These are phyloP conservation scores for Rhagium mordax DNA, from an alignment of 2,888 invertebrate genomes.

Conservation along the genomic window DNA sequence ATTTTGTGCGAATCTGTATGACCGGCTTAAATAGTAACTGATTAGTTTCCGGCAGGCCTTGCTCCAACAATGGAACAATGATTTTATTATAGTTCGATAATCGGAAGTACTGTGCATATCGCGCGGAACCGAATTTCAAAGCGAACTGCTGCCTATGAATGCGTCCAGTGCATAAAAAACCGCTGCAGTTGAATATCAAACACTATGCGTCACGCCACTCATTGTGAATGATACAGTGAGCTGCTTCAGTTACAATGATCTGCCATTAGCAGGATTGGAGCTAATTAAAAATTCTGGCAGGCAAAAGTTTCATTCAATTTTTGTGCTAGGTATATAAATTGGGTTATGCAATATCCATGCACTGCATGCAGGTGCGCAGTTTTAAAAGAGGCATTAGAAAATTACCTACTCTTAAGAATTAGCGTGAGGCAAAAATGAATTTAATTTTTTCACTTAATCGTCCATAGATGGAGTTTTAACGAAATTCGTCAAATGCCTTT, in stretches of 20 bases:
- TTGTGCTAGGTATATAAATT: background rate
- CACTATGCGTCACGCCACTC: slow-evolving; percentile 2
- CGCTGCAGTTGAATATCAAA: background rate
- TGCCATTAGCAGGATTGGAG: slow-evolving; percentile 6
- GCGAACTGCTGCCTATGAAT: slow-evolving; percentile 13
- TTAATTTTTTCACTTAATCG: too few relatives aligned
- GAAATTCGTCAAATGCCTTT: too few relatives aligned
- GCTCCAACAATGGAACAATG: slow-evolving; percentile 61
- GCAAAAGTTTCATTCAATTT: background rate
- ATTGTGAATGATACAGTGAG: background rate
- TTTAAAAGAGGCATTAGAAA: too few relatives aligned
- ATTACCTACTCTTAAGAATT: too few relatives aligned
- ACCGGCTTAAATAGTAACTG: slow-evolving; percentile 49
- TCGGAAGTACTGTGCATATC: slow-evolving; percentile 59
- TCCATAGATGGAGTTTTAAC: too few relatives aligned
- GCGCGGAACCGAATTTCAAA: slow-evolving; percentile 51
- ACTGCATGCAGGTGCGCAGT: too few relatives aligned
- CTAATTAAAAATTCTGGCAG: slow-evolving; percentile 7
- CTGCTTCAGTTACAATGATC: slow-evolving; percentile 16
- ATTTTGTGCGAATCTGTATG: slow-evolving; percentile 16
- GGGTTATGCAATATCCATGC: too few relatives aligned
- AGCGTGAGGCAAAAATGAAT: too few relatives aligned
- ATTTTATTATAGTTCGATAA: slow-evolving; percentile 62
- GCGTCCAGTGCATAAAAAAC: slow-evolving; percentile 16
- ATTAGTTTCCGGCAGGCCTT: slow-evolving; percentile 64